Conservation (phyloP, 2,888 invertebrate genomes). For the Abrostola tripartita region DNA sequence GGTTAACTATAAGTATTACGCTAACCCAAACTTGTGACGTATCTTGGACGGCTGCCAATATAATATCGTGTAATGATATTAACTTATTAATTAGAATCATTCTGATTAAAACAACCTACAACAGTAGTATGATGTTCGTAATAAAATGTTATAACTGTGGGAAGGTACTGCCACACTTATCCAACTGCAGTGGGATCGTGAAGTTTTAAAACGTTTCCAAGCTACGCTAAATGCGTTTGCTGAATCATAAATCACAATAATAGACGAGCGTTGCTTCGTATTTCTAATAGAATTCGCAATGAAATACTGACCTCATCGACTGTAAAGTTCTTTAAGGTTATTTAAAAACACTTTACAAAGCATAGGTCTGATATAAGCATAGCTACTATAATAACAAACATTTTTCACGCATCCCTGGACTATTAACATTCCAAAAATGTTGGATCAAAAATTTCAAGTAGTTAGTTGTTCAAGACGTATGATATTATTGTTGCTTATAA, state of each 20-base stretch:
- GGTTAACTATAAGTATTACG: conserved; percentile 77
- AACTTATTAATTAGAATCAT: conserved; percentile 75
- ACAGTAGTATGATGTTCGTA: conserved; percentile 43
- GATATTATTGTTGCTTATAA: conserved; percentile 39
- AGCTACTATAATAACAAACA: too few relatives aligned
- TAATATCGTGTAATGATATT: conserved; percentile 70
- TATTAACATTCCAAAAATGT: too few relatives aligned
- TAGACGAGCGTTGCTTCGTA: conserved; percentile 57
- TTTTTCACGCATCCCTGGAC: too few relatives aligned
- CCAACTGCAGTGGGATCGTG: conserved; percentile 60
- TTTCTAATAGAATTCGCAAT: conserved; percentile 53
- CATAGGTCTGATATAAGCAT: too few relatives aligned
- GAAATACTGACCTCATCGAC: conserved; percentile 36
- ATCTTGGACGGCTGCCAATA: conserved; percentile 75
- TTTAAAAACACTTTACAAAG: conserved; percentile 1
- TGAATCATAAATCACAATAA: conserved; percentile 75
- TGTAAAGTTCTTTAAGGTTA: conserved; percentile 17
- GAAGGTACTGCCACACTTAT: conserved; percentile 52
- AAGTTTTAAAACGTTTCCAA: conserved; percentile 69
- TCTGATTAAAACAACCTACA: conserved; percentile 43
- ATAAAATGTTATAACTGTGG: conserved; percentile 44
- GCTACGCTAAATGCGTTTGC: conserved; percentile 68
- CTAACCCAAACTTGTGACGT: conserved; percentile 68
- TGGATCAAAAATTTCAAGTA: too few relatives aligned
- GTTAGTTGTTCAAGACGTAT: background rate